Base-by-base conservation (phyloP, 1,140 invertebrate genomes). In the Thalassaphorura encarpata region DNA sequence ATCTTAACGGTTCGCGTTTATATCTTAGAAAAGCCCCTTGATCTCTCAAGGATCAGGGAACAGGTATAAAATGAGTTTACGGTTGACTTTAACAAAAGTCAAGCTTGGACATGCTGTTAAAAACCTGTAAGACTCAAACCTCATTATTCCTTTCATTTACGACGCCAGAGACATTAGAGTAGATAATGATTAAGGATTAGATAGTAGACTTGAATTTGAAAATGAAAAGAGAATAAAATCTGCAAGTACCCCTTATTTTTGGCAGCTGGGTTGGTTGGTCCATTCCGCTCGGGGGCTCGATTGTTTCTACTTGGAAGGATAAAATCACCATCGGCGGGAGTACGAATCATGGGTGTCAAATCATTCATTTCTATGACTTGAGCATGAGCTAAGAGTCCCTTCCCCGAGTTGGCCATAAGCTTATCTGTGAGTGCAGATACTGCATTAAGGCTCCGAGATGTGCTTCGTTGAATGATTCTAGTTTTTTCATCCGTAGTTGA, bases 191-290 rank as follows among this genome's bases (percentile, higher is more conserved):
- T n/a, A n/a, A n/a, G n/a, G n/a, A n/a, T n/a, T n/a, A n/a, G n/a
- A 36, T 8, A 36, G n/a, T 36, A 8, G n/a, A 11, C 8, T 36
- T 36, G n/a, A 36, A 36, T 36, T 36, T 36, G n/a, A 36, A 36
- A 11, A 8, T 36, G n/a, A 36, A 36, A 36, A 36, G 33, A 36
- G 21, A 15, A 40, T n/a, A n/a, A n/a, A n/a, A n/a, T n/a, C n/a
- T n/a, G n/a, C n/a, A n/a, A n/a, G 28, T 61, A 64, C 63, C 63
- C 63, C 36, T 61, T 64, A 58, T 59, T 60, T 64, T 64, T 64
- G 63, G 58, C 59, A 56, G 56, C 46, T 53, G 56, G 56, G 54
- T 64, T 64, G 29, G 63, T 64, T 61, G 59, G 59, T 61, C 63
- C 60, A 61, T 61, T 61, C 54, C 59, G 56, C 56, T 64, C 63